Evolutionary conservation across 2,888 invertebrate genomes (phyloP).

Genomic region (Arge pagana): DNA sequence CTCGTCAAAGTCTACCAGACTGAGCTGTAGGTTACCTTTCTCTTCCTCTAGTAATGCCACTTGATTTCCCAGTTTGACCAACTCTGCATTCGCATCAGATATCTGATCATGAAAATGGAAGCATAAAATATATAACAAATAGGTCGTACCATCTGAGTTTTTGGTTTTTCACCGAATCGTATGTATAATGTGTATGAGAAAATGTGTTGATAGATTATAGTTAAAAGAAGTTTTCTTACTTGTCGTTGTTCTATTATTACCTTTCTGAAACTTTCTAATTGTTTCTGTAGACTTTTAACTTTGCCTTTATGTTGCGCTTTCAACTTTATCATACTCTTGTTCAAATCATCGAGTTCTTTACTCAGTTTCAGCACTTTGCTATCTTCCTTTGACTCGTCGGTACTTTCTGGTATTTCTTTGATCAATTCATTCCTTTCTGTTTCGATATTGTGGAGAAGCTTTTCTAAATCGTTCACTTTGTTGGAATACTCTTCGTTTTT

Average conservation of each 20-base stretch:
- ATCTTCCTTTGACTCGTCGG: slow-evolving; percentile 40
- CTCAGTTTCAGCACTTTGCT: slow-evolving; percentile 63
- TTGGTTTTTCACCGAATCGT: neutral
- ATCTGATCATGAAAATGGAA: slow-evolving; percentile 66
- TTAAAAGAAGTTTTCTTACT: neutral
- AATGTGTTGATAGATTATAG: neutral
- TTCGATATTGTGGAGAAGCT: slow-evolving; percentile 42
- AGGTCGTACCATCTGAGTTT: neutral
- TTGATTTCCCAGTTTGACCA: slow-evolving; percentile 72
- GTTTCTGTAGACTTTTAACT: slow-evolving; percentile 77
- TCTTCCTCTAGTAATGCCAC: slow-evolving; percentile 87
- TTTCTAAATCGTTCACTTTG: slow-evolving; percentile 46
- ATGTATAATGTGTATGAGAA: neutral
- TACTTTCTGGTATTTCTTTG: slow-evolving; percentile 36
- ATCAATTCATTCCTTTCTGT: slow-evolving; percentile 39
- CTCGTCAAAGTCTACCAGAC: slow-evolving; percentile 80
- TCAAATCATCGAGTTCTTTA: slow-evolving; percentile 74
- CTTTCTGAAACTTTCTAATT: slow-evolving; percentile 59
- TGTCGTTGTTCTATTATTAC: slow-evolving; percentile 39
- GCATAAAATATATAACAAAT: neutral
- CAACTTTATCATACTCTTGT: slow-evolving; percentile 77
- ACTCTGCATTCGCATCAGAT: slow-evolving; percentile 71
- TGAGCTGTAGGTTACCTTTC: slow-evolving; percentile 87
- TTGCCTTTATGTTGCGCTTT: slow-evolving; percentile 75
- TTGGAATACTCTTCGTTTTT: slow-evolving; percentile 45